Percentiles rank a stretch among this genome's conserved stretches.
These are phyloP conservation scores for Orientallactaga bullata DNA, from an alignment of 2,113 vertebrate species.

Conservation along the genomic window DNA sequence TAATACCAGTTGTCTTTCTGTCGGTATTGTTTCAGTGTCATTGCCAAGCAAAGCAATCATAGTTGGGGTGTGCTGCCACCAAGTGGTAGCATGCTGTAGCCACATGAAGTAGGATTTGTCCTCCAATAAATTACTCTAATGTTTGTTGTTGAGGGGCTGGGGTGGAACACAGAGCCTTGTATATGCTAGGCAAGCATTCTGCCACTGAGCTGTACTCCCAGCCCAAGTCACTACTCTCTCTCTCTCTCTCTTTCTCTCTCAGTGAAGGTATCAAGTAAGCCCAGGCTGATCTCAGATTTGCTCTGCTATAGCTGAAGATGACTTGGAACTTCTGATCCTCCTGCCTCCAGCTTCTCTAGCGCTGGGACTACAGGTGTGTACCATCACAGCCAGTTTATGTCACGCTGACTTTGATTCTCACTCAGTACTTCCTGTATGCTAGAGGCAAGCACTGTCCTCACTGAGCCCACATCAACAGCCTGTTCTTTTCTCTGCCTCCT, in stretches of 20 bases:
- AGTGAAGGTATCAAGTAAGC: too few species aligned
- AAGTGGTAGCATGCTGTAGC: conserved; percentile 42
- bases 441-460: too few species aligned
- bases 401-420: too few species aligned
- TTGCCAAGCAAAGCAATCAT: neutral
- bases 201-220: neutral
- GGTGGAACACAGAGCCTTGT: neutral
- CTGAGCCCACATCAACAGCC: too few species aligned
- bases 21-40: neutral
- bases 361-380: neutral
- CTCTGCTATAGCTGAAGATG: neutral
- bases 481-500: too few species aligned
- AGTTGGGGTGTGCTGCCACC: conserved; percentile 73
- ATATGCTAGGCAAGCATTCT: neutral
- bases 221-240: neutral
- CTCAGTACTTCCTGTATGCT: too few species aligned
- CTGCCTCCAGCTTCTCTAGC: neutral
- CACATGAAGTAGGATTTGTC: neutral
- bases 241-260: too few species aligned
- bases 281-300: too few species aligned
- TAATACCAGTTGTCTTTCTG: neutral
- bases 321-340: neutral
- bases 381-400: neutral
- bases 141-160: neutral
- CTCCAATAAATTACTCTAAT: neutral